These are phyloP conservation scores for Cardinalis cardinalis DNA, from an alignment of 2,113 vertebrate genomes.

Conservation along the genomic window DNA sequence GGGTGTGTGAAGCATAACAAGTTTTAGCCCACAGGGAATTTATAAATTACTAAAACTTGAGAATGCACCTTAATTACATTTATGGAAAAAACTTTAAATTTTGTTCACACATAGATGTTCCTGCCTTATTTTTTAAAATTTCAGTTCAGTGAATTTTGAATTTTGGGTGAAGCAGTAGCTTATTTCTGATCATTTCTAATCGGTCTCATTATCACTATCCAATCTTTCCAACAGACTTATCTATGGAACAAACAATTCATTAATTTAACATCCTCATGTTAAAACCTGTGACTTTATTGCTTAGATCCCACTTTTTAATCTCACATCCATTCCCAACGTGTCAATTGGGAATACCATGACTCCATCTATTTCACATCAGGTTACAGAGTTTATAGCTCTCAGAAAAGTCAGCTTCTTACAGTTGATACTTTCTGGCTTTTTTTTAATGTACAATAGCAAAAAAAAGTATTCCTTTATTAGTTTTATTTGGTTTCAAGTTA, in stretches of 20 bases:
- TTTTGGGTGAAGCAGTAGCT: background rate
- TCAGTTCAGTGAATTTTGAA: background rate
- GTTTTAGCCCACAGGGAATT: background rate
- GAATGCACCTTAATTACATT: background rate
- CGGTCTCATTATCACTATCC: background rate
- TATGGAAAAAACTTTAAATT: background rate
- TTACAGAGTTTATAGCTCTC: background rate
- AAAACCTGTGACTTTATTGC: background rate
- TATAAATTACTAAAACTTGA: background rate
- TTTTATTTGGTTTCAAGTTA: background rate
- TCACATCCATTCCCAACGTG: fast-evolving
- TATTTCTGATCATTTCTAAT: background rate
- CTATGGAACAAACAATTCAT: background rate
- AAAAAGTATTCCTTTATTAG: background rate
- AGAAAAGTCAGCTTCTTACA: background rate
- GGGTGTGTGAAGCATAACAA: background rate
- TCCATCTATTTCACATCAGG: background rate
- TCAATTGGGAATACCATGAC: background rate
- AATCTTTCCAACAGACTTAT: background rate
- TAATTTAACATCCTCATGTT: background rate
- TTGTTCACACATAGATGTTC: background rate
- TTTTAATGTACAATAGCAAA: background rate
- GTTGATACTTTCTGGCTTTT: background rate
- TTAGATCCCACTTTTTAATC: background rate
- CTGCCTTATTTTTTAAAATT: background rate